phyloP scores from a whole-genome alignment of 1,140 invertebrate species.

The Zaprionus vittiger region DNA sequence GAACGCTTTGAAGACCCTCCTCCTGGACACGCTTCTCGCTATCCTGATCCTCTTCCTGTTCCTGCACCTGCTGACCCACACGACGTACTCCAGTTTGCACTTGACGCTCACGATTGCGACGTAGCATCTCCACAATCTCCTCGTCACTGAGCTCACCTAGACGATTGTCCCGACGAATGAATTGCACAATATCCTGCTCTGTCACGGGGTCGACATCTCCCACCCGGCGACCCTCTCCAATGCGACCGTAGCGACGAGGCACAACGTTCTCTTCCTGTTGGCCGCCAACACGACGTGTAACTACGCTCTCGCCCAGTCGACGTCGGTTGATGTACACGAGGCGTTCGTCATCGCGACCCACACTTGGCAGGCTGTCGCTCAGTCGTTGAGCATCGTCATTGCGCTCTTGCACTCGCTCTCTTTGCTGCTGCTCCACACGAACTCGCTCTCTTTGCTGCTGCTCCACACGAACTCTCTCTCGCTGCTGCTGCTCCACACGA shows the following conservation, averaged over 20 bases:
- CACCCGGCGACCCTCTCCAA: slow-evolving; percentile 57
- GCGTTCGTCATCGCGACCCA: slow-evolving; percentile 52
- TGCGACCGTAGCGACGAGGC: slow-evolving; percentile 27
- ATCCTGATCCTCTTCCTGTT: not conserved
- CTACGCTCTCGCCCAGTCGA: not conserved
- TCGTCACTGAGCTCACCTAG: slow-evolving; percentile 49
- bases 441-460: too few species aligned
- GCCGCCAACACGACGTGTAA: slow-evolving; percentile 9
- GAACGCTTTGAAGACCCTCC: slow-evolving; percentile 45
- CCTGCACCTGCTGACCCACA: not conserved
- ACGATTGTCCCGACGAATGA: slow-evolving; percentile 57
- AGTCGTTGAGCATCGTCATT: not conserved
- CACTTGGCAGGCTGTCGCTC: not conserved
- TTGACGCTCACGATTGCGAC: slow-evolving; percentile 15
- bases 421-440: not conserved
- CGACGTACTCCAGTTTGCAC: not conserved
- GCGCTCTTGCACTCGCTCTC: not conserved
- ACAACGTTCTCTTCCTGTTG: not conserved
- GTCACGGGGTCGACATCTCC: slow-evolving; percentile 36
- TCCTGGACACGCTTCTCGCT: not conserved
- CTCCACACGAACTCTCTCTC: not conserved
- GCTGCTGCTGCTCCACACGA: not conserved
- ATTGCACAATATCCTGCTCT: slow-evolving; percentile 52
- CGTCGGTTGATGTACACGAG: slow-evolving; percentile 48
- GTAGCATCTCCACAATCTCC: slow-evolving; percentile 58